Conservation (phyloP, 2,888 invertebrate species). For the Phytoseiulus persimilis region DNA sequence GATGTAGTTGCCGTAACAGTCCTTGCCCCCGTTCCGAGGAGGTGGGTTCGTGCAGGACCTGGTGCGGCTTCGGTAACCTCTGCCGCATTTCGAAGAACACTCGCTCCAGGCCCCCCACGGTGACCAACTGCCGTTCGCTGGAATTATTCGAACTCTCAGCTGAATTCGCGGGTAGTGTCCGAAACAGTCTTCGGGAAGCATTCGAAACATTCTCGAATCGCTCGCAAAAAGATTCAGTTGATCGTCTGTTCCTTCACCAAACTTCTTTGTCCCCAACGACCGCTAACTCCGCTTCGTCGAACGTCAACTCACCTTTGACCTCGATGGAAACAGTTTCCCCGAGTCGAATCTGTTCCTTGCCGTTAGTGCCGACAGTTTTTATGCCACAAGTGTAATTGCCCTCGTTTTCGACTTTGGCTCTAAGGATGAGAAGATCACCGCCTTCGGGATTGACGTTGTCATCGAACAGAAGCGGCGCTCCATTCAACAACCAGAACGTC, state of each 20-base stretch:
- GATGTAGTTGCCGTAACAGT: conserved; percentile 22
- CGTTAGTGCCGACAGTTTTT: background rate
- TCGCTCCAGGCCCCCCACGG: conserved; percentile 35
- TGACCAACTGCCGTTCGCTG: conserved; percentile 30
- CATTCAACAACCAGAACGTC: background rate
- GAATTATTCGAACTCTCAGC: background rate
- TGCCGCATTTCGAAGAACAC: background rate
- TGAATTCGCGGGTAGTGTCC: no score
- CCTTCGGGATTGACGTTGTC: background rate
- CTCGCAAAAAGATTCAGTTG: no score
- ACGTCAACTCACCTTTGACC: background rate
- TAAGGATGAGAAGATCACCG: background rate
- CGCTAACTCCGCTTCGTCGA: no score
- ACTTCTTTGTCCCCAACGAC: no score
- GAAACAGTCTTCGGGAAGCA: no score
- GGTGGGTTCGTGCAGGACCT: conserved; percentile 31
- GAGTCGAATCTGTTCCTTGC: background rate
- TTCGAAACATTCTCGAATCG: no score
- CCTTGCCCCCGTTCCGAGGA: conserved; percentile 6
- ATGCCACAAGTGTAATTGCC: background rate
- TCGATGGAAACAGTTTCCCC: conserved; percentile 20
- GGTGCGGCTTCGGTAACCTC: conserved; percentile 13
- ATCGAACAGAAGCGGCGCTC: background rate
- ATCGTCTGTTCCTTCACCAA: no score
- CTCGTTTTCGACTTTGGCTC: background rate